A percentile compares a stretch with the other conserved stretches of the same genome.
phyloP scores from a whole-genome alignment of 2,797 vertebrate species.

The Acestrorhynchus altus region DNA sequence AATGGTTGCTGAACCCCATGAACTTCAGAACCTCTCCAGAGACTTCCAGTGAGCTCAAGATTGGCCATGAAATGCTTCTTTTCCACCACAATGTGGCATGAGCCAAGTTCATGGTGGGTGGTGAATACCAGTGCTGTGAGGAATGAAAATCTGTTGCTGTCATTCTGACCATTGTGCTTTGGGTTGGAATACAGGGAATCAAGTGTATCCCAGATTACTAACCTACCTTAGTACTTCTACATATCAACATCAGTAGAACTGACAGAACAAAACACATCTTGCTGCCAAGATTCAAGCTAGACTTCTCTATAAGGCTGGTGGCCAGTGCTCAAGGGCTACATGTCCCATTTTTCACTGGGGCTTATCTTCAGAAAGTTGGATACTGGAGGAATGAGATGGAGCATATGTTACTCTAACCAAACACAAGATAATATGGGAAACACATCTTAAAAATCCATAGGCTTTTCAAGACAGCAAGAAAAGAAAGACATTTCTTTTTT shows the following conservation, averaged over 20 bases:
- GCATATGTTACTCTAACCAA: neutral
- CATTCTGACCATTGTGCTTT: neutral
- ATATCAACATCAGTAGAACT: neutral
- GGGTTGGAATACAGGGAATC: neutral
- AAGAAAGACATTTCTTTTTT: slow-evolving; percentile 8
- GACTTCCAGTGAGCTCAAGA: neutral
- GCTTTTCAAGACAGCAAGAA: slow-evolving; percentile 9
- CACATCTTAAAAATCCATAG: neutral
- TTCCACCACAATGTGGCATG: neutral
- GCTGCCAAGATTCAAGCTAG: no score
- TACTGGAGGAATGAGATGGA: neutral
- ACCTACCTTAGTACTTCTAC: neutral
- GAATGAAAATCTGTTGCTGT: neutral
- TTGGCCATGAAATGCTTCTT: slow-evolving; percentile 4
- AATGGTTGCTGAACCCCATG: slow-evolving; percentile 1
- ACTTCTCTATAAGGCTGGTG: neutral
- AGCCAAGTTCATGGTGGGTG: slow-evolving; percentile 2
- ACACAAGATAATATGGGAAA: neutral
- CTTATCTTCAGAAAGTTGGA: no score
- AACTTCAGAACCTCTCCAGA: neutral
- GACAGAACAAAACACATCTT: neutral
- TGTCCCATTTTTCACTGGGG: no score
- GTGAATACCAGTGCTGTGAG: neutral
- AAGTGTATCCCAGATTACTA: neutral
- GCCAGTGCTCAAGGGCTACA: neutral